Base-by-base conservation (phyloP, 2,113 vertebrate genomes). In the Gallinago paraguaiae region DNA sequence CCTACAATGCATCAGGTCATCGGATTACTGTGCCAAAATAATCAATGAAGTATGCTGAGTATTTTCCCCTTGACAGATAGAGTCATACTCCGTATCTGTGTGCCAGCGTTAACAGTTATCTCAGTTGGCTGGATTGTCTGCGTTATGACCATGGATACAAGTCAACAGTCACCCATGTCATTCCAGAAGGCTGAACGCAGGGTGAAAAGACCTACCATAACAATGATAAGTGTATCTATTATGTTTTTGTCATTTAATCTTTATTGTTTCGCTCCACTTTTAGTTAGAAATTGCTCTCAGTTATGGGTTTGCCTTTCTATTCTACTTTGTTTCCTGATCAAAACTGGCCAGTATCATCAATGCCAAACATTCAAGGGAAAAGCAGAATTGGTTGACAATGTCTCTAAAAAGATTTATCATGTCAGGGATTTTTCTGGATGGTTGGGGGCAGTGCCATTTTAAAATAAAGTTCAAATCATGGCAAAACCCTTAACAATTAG, bases 21-120 rank as follows among this genome's bases (percentile, higher is more conserved):
- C 3, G 7, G 86, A 82, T 64, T 70, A 69, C 63, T 59, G 79
- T 78, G 91, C 87, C 93, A 96, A 94, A 95, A 76, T 79, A 81
- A 95, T 87, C 95, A 87, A 37, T 69, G 54, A 95, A 78, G 83
- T 79, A 82, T 2, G 7, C 68, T 2, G 48, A 88, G 81, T 86
- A 88, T 92, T 93, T 93, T 86, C 77, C 84, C 92, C 94, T 74
- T 90, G 94, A 96, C 68, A 93, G 93, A 93, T 83, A 86, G 17
- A 46, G 80, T 93, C 93, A 96, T 63, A 56, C 76, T 63, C 65
- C 1, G 2, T 75, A 57, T 93, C 75, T 54, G 75, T 28, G 37
- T 13, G 65, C 92, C 92, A 95, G 88, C 2, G 31, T 64, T 93
- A 91, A 23, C 93, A 93, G 79, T 92, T 95, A 91, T 92, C 93